These are phyloP conservation scores for Carcharodon carcharias DNA, from an alignment of 2,797 vertebrate genomes.

Conservation along the genomic window DNA sequence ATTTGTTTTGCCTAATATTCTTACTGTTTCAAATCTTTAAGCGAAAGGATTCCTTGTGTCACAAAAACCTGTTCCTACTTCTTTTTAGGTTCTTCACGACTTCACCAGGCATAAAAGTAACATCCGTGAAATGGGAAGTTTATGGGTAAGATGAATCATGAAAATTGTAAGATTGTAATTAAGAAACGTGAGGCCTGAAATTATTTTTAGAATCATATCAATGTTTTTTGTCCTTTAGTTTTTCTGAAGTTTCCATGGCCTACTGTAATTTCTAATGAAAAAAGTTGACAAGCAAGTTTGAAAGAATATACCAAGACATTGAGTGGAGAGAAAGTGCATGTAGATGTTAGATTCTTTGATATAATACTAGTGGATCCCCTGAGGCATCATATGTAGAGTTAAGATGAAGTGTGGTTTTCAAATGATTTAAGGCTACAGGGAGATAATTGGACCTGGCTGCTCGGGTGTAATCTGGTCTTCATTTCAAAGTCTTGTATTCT, in stretches of 20 bases:
- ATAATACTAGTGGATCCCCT: neutral
- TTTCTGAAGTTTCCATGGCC: neutral
- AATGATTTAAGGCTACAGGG: neutral
- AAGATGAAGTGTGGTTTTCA: neutral
- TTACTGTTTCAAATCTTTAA: neutral
- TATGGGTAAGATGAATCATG: slow-evolving; percentile 73
- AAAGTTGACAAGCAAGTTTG: neutral
- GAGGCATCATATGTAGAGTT: neutral
- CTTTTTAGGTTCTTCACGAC: slow-evolving; percentile 82
- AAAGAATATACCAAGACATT: neutral
- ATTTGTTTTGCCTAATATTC: neutral
- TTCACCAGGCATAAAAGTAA: slow-evolving; percentile 85
- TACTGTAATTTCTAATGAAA: neutral
- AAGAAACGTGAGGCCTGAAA: neutral
- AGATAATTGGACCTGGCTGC: neutral
- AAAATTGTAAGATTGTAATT: neutral
- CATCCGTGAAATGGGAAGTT: slow-evolving; percentile 72
- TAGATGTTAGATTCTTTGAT: neutral
- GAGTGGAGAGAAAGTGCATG: neutral
- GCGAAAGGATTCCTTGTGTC: neutral
- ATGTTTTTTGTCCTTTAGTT: neutral
- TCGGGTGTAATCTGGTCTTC: neutral
- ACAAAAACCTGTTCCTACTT: neutral
- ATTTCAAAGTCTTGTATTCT: neutral
- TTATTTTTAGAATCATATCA: neutral